Percentiles rank a stretch among this genome's conserved stretches.
Conservation (phyloP, 2,888 invertebrate species). For the Drosophila greeni region DNA sequence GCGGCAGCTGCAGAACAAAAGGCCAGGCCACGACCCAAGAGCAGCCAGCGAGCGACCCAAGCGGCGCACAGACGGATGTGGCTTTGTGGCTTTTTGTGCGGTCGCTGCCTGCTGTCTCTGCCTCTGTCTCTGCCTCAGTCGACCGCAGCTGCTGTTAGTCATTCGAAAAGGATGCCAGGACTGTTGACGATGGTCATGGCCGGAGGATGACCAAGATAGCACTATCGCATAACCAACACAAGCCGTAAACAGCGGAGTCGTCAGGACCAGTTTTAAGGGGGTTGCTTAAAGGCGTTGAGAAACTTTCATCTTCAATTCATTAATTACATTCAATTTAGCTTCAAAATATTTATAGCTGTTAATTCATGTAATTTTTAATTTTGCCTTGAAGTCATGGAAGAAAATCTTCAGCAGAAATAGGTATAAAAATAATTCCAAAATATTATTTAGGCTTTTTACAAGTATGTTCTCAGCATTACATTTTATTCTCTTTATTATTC, state of each 20-base stretch:
- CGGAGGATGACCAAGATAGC: slow-evolving; percentile 46
- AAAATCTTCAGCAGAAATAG: too few relatives aligned
- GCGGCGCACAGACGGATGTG: slow-evolving; percentile 67
- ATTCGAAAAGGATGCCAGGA: slow-evolving; percentile 53
- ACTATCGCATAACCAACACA: slow-evolving; percentile 16
- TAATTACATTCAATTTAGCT: background rate
- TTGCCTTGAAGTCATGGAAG: too few relatives aligned
- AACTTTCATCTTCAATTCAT: background rate
- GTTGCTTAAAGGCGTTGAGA: background rate
- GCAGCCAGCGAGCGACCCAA: slow-evolving; percentile 30
- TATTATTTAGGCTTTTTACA: too few relatives aligned
- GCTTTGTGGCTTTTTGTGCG: slow-evolving; percentile 68
- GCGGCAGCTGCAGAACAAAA: slow-evolving; percentile 66
- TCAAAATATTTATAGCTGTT: background rate
- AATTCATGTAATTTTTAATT: too few relatives aligned
- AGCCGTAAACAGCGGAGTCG: slow-evolving; percentile 8
- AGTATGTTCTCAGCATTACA: too few relatives aligned
- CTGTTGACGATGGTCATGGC: slow-evolving; percentile 50
- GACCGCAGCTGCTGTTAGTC: slow-evolving; percentile 64
- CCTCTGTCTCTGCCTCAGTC: slow-evolving; percentile 21
- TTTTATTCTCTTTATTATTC: too few relatives aligned
- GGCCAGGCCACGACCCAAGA: slow-evolving; percentile 39
- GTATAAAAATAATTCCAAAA: too few relatives aligned
- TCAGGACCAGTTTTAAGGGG: background rate
- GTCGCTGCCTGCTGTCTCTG: slow-evolving; percentile 40